Conservation (phyloP, 2,797 vertebrate species). For the Alfaro cultratus region DNA sequence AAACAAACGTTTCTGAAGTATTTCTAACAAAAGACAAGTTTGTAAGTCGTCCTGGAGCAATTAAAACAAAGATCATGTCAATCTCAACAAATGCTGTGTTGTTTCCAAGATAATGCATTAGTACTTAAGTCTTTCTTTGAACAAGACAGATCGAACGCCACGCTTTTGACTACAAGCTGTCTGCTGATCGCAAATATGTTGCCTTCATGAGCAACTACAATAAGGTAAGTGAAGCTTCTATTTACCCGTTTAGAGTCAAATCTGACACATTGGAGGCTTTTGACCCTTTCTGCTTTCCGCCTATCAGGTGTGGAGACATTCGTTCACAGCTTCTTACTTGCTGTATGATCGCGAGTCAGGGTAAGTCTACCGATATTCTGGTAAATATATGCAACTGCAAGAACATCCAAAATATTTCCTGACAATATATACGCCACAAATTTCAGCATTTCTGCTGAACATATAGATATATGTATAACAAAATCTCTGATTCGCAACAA, state of each 20-base stretch:
- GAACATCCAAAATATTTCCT: not conserved
- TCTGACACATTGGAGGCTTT: not conserved
- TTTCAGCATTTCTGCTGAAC: not conserved
- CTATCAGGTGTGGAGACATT: conserved; percentile 91
- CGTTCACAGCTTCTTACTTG: conserved; percentile 89
- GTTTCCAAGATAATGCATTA: not conserved
- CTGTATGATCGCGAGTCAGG: conserved; percentile 81
- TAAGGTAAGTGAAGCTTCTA: conserved; percentile 81
- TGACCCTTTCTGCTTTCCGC: conserved; percentile 8
- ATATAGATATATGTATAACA: too few species aligned
- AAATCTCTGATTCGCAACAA: not conserved
- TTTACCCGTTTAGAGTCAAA: not conserved
- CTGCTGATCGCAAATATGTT: conserved; percentile 85
- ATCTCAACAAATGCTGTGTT: not conserved
- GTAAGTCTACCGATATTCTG: conserved; percentile 73
- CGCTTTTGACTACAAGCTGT: conserved; percentile 87
- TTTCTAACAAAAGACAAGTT: conserved; percentile 82
- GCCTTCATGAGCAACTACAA: conserved; percentile 90
- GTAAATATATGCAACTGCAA: not conserved
- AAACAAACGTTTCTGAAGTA: conserved; percentile 49
- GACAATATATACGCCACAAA: not conserved
- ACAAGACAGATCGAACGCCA: conserved; percentile 77
- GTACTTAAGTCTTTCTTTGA: not conserved
- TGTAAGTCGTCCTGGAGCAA: conserved; percentile 74
- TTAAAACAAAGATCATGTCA: not conserved